Evolutionary conservation across 2,113 vertebrate species (phyloP).

Genomic region (Cairina moschata): DNA sequence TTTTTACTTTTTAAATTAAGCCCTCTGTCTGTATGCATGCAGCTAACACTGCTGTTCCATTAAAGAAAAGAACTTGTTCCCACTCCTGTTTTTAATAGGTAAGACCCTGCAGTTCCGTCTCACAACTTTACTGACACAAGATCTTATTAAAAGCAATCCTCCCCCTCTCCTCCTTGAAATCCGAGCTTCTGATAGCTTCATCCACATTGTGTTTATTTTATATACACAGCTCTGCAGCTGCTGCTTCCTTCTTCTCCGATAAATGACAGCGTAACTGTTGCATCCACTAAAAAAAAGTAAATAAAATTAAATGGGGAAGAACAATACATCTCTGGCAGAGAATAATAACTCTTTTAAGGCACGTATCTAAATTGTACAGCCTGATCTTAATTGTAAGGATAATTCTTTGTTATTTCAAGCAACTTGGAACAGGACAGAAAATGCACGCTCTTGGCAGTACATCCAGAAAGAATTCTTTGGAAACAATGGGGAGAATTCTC

Average conservation of each 20-base stretch:
- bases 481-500: conserved; percentile 53
- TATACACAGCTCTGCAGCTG: background rate
- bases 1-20: conserved; percentile 69
- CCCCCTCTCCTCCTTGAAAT: conserved; percentile 26
- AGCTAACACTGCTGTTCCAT: conserved; percentile 24
- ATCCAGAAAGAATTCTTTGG: conserved; percentile 40
- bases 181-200: conserved; percentile 21
- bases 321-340: conserved; percentile 30
- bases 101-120: conserved; percentile 23
- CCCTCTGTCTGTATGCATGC: background rate
- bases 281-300: conserved; percentile 58
- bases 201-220: conserved; percentile 17
- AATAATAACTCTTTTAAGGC: conserved; percentile 48
- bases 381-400: conserved; percentile 64
- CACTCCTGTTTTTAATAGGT: conserved; percentile 60
- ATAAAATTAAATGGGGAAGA: conserved; percentile 65
- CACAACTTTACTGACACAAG: conserved; percentile 33
- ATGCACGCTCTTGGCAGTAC: background rate
- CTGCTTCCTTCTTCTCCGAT: conserved; percentile 21
- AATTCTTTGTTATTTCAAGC: conserved; percentile 65
- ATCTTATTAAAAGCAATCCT: conserved; percentile 48
- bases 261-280: conserved; percentile 56
- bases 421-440: conserved; percentile 29
- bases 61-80: conserved; percentile 58
- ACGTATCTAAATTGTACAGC: conserved; percentile 53